Percentiles rank a stretch among this genome's conserved stretches.
Conservation (phyloP, 2,888 invertebrate genomes). For the Syrphus vitripennis region DNA sequence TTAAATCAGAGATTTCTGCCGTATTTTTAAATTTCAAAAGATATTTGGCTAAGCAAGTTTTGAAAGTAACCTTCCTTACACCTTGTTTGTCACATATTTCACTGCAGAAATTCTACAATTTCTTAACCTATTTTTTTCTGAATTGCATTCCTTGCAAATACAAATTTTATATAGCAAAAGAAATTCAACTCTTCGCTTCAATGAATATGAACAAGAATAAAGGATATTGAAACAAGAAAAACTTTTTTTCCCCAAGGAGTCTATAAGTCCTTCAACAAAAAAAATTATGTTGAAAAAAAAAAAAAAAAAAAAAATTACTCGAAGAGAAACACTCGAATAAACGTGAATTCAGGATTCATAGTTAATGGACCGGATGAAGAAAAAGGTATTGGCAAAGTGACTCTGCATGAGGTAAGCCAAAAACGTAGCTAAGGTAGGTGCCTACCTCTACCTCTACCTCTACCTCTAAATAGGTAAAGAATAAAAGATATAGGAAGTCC, state of each 20-base stretch:
- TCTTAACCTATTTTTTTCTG: background rate
- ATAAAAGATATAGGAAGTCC: background rate
- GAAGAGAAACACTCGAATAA: constrained; percentile 59
- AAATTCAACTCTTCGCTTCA: constrained; percentile 33
- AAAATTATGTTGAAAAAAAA: no score
- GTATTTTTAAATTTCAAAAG: no score
- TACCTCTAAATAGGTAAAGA: no score
- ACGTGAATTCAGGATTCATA: constrained; percentile 62
- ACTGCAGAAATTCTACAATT: constrained; percentile 12
- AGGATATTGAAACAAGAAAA: constrained; percentile 30
- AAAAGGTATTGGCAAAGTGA: constrained; percentile 40
- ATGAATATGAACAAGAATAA: constrained; percentile 28
- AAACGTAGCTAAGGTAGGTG: background rate
- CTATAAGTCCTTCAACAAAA: constrained; percentile 4
- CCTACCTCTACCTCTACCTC: no score
- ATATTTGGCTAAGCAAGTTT: no score
- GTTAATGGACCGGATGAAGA: constrained; percentile 64
- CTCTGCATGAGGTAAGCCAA: constrained; percentile 24
- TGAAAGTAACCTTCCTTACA: no score
- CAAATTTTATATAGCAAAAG: constrained; percentile 36
- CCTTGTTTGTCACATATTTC: background rate
- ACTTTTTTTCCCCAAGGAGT: constrained; percentile 25
- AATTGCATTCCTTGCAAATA: constrained; percentile 39
- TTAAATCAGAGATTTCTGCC: no score
- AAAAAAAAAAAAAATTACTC: constrained; percentile 5